phyloP scores from a whole-genome alignment of 2,888 invertebrate species.

The Pandemis cinnamomeana region DNA sequence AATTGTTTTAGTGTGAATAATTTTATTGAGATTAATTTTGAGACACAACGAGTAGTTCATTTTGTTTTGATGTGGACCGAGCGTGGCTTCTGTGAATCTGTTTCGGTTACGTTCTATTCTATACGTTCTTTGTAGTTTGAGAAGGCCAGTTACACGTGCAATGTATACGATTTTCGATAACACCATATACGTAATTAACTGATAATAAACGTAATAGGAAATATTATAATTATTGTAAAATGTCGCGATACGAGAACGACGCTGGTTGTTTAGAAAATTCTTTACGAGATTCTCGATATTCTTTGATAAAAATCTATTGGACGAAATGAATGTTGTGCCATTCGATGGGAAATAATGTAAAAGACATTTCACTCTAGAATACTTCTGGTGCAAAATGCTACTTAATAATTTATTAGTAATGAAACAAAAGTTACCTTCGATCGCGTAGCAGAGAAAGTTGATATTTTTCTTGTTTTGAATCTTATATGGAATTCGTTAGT shows the following conservation, averaged over 20 bases:
- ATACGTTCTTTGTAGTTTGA: conserved; percentile 65
- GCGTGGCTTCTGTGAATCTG: conserved; percentile 72
- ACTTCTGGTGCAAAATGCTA: conserved; percentile 55
- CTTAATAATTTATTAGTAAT: conserved; percentile 69
- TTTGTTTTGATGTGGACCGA: conserved; percentile 61
- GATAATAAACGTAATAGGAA: conserved; percentile 80
- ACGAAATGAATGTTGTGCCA: conserved; percentile 65
- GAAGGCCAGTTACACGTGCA: conserved; percentile 84
- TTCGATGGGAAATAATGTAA: conserved; percentile 60
- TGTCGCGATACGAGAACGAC: conserved; percentile 78
- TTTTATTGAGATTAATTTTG: conserved; percentile 78
- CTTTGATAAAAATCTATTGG: conserved; percentile 71
- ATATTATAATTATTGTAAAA: conserved; percentile 78
- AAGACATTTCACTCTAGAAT: conserved; percentile 62
- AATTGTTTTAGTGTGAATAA: conserved; percentile 85
- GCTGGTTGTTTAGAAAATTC: conserved; percentile 70
- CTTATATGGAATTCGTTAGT: conserved; percentile 64
- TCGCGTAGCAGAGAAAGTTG: conserved; percentile 64
- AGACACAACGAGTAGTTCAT: conserved; percentile 69
- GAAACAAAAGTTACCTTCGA: conserved; percentile 80
- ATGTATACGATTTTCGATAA: conserved; percentile 85
- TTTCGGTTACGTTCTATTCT: conserved; percentile 61
- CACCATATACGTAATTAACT: conserved; percentile 83
- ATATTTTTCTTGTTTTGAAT: conserved; percentile 64
- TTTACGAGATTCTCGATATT: conserved; percentile 66